A percentile compares a stretch with the other conserved stretches of the same genome.
phyloP scores from a whole-genome alignment of 2,888 invertebrate genomes.

The Melipona bicolor region DNA sequence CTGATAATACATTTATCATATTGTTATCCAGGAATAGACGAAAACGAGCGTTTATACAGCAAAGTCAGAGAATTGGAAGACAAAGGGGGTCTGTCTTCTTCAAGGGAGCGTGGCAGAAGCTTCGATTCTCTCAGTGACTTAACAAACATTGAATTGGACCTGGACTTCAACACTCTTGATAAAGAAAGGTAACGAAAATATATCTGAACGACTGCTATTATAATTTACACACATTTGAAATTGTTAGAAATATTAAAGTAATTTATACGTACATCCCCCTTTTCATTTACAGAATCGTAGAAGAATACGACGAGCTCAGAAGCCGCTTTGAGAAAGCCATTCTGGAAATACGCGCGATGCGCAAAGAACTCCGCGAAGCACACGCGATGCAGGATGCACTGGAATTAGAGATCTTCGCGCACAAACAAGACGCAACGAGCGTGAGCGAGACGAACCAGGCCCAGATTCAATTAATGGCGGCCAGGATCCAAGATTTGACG shows the following conservation, averaged over 20 bases:
- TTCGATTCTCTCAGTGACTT: conserved; percentile 93
- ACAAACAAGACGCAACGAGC: conserved; percentile 89
- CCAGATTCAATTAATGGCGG: conserved; percentile 92
- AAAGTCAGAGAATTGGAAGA: conserved; percentile 91
- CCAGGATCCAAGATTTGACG: conserved; percentile 93
- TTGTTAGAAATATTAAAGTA: background rate
- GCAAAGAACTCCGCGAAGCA: conserved; percentile 91
- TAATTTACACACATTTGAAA: background rate
- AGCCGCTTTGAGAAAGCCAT: conserved; percentile 93
- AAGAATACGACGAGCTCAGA: conserved; percentile 92
- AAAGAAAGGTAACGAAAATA: conserved; percentile 85
- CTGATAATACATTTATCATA: background rate
- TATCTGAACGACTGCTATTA: conserved; percentile 44
- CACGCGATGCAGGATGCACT: conserved; percentile 92
- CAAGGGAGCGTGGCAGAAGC: conserved; percentile 87
- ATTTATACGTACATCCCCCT: conserved; percentile 6
- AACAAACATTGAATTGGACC: conserved; percentile 91
- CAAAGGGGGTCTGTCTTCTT: conserved; percentile 85
- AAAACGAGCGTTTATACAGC: conserved; percentile 90
- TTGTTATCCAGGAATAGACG: conserved; percentile 86
- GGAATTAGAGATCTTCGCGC: conserved; percentile 91
- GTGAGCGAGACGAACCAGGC: conserved; percentile 89
- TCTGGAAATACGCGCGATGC: conserved; percentile 93
- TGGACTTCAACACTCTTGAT: conserved; percentile 90
- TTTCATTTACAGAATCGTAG: conserved; percentile 86